Conservation (phyloP, 2,113 vertebrate genomes). For the Numenius arquata region DNA sequence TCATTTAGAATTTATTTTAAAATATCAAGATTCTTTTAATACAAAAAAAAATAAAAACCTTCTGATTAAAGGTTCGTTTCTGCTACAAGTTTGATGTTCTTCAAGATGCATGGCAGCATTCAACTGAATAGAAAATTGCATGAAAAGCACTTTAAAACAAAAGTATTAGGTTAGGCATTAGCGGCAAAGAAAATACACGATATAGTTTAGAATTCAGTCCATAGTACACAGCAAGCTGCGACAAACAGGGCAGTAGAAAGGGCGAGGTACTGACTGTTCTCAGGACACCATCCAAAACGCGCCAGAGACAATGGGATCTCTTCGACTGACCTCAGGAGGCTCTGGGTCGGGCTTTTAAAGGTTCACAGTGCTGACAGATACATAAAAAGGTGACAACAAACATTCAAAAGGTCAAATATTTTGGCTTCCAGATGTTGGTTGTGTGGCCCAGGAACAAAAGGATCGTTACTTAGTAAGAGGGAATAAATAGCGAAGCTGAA, state of each 20-base stretch:
- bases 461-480: background rate
- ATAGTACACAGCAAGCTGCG: background rate
- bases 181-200: background rate
- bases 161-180: background rate
- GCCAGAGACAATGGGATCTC: background rate
- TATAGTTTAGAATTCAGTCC: background rate
- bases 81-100: background rate
- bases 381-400: conserved; percentile 10
- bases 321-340: background rate
- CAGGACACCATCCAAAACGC: background rate
- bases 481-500: background rate
- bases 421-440: conserved; percentile 42
- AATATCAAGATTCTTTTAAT: background rate
- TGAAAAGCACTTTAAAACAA: background rate
- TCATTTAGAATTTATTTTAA: background rate
- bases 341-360: background rate
- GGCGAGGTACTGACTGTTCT: background rate
- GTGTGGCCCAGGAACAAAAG: background rate
- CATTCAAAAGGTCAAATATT: conserved; percentile 43
- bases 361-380: background rate
- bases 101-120: background rate
- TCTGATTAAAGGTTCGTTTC: background rate
- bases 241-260: background rate
- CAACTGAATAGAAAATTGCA: background rate
- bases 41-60: background rate